phyloP scores from a whole-genome alignment of 2,797 vertebrate species.

The Enoplosus armatus region DNA sequence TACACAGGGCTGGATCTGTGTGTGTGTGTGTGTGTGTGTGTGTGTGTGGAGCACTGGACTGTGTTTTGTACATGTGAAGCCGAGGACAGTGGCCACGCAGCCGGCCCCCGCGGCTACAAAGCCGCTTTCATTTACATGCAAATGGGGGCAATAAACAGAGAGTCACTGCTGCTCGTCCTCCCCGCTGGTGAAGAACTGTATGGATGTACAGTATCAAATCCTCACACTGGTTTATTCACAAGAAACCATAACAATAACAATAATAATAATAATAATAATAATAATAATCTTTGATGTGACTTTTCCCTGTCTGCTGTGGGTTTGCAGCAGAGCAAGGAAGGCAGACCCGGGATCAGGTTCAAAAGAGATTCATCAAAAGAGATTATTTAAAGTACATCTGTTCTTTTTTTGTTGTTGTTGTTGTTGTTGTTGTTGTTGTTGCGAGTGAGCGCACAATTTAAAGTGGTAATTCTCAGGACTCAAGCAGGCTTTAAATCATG shows the following conservation, averaged over 20 bases:
- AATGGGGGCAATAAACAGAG: constrained; percentile 73
- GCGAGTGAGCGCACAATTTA: too few relatives aligned
- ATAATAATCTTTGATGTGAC: background rate
- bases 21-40: constrained; percentile 27
- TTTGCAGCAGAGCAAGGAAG: background rate
- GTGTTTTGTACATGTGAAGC: constrained; percentile 1
- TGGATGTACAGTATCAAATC: constrained; percentile 31
- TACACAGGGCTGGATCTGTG: constrained; percentile 27
- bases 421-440: too few relatives aligned
- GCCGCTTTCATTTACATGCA: constrained; percentile 77
- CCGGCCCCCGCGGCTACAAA: constrained; percentile 44
- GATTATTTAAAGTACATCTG: too few relatives aligned
- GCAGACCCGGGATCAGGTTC: background rate
- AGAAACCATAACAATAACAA: too few relatives aligned
- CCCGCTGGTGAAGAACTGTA: constrained; percentile 22
- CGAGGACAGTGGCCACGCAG: constrained; percentile 34
- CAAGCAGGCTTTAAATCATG: too few relatives aligned
- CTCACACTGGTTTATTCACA: background rate
- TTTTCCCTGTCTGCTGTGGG: background rate
- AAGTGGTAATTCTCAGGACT: too few relatives aligned
- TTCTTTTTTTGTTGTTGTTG: too few relatives aligned
- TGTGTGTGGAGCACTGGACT: constrained; percentile 24
- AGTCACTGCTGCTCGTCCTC: constrained; percentile 35
- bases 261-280: background rate
- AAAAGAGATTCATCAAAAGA: too few relatives aligned